These are phyloP conservation scores for Hippocampus comes DNA, from an alignment of 2,113 vertebrate genomes.

Conservation along the genomic window DNA sequence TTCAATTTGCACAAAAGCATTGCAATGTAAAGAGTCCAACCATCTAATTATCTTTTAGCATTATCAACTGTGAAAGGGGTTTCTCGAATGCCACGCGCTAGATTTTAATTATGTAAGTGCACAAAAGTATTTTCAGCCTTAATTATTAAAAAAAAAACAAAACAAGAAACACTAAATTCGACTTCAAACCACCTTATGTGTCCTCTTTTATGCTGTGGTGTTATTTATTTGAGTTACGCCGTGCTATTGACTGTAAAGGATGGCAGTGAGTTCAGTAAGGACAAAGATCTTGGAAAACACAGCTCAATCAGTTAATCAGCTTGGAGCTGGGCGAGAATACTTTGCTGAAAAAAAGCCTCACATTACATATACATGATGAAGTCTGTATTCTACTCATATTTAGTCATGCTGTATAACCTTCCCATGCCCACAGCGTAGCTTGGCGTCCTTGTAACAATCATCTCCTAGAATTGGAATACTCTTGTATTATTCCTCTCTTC, in stretches of 20 bases:
- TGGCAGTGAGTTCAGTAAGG: too few relatives aligned
- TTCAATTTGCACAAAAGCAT: constrained; percentile 52
- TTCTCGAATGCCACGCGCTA: constrained; percentile 21
- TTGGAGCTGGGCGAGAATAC: neutral
- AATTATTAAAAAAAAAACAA: constrained; percentile 4
- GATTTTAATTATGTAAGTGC: constrained; percentile 27
- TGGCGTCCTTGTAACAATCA: too few relatives aligned
- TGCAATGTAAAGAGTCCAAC: constrained; percentile 42
- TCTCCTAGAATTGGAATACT: too few relatives aligned
- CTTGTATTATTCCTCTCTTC: too few relatives aligned
- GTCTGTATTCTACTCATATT: too few relatives aligned
- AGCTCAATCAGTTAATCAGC: neutral
- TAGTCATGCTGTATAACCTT: too few relatives aligned
- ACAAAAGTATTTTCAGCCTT: constrained; percentile 15
- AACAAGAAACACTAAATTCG: neutral
- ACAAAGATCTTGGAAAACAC: neutral
- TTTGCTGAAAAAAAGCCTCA: too few relatives aligned
- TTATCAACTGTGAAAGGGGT: constrained; percentile 20
- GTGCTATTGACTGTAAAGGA: neutral
- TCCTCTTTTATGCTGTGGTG: neutral
- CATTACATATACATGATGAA: too few relatives aligned
- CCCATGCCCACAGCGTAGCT: too few relatives aligned
- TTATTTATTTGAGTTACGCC: neutral
- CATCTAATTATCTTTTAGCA: constrained; percentile 37
- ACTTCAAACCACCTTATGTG: neutral